phyloP scores from a whole-genome alignment of 2,113 vertebrate species.

The Dascyllus trimaculatus region DNA sequence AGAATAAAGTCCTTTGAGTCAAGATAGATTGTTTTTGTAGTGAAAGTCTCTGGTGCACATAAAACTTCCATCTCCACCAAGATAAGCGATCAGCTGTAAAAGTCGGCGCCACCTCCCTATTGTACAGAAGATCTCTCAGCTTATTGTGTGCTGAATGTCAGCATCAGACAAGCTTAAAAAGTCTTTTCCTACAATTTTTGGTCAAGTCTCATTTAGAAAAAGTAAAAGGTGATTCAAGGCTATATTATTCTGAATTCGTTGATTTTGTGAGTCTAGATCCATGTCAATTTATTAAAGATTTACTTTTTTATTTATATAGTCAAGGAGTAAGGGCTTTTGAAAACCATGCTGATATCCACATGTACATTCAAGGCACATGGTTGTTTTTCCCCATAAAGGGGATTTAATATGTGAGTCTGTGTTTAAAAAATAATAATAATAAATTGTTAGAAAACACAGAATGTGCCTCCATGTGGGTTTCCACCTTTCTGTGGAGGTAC shows the following conservation, averaged over 20 bases:
- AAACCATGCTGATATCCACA: neutral
- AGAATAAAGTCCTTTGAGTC: neutral
- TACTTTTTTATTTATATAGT: neutral
- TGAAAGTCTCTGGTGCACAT: conserved; percentile 7
- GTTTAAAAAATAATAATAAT: neutral
- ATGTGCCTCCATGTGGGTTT: neutral
- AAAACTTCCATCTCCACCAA: conserved; percentile 8
- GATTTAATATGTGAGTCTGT: neutral
- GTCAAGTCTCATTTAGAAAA: neutral
- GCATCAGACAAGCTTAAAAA: conserved; percentile 9
- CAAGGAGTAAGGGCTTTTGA: neutral
- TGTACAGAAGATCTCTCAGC: conserved; percentile 15
- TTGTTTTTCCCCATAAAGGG: neutral
- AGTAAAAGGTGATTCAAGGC: neutral
- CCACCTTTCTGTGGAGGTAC: conserved; percentile 2
- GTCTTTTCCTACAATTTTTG: neutral
- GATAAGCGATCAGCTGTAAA: conserved; percentile 29
- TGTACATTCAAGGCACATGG: neutral
- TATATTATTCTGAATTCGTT: neutral
- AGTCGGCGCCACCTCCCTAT: conserved; percentile 28
- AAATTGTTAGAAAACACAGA: neutral
- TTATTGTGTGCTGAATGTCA: conserved; percentile 43
- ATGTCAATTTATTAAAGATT: neutral
- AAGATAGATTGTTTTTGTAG: neutral
- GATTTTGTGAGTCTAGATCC: neutral